Evolutionary conservation across 1,140 invertebrate species (phyloP), one percentile per base, ranked within the genome.

Genomic region (Drosophila grimshawi): DNA sequence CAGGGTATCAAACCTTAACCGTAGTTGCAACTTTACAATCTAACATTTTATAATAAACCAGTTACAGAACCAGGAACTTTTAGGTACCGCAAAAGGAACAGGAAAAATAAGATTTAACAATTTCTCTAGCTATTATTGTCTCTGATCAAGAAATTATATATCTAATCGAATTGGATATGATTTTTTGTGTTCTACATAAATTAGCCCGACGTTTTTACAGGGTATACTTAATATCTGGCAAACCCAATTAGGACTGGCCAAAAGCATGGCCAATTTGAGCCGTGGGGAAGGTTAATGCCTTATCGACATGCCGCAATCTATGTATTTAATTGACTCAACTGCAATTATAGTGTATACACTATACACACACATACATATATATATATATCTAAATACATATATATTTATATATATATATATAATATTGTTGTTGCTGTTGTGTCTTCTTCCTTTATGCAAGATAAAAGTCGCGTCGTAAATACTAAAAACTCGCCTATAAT

Each of bases 301-400:
- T 89, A 89, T 89, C 85, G 85, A 89, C 86, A 85, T 85, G 86
- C 85, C 82, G 86, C 85, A 85, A 89, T 89, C 85, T 89, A 89
- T 88, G 83, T 88, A 88, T 89, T 89, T 89, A 89, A 89, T 89
- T 89, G 85, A 89, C 86, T 90, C 81, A 78, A 76, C 86, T 90
- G 86, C 85, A 89, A 89, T 89, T 89, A 89, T 89, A 85, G 85
- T 89, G 61, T 78, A 80, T 72, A 68, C 68, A 67, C 33, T 49
- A 61, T 53, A 55, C 65, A 55, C 56, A 68, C 46, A 39, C 11
- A 73, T 27, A 45, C 10, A 52, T n/a, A 27, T 43, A 60, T 51
- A 65, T 64, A 57, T 69, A 57, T 67, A 19, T 19, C 33, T 49
- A 61, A 48, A 55, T 68, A 55, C 56, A 68, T 51, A 39, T 27